These are phyloP conservation scores for Trachelus tabidus DNA, from an alignment of 2,888 invertebrate genomes.

Conservation along the genomic window DNA sequence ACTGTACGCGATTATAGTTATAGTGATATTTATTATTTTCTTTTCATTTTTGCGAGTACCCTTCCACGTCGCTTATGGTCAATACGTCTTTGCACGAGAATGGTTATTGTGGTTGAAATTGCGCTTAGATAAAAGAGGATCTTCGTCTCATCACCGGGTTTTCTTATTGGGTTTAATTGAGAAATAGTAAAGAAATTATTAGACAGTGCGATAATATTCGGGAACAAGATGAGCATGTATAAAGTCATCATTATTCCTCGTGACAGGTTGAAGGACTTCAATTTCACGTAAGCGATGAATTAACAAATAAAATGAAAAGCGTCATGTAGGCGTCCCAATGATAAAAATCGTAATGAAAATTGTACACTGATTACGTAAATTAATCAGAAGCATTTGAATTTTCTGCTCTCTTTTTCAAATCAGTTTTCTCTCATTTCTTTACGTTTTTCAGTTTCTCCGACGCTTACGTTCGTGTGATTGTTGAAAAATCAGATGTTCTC, in stretches of 20 bases:
- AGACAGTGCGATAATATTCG: constrained; percentile 12
- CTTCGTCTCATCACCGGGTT: neutral
- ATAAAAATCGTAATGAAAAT: neutral
- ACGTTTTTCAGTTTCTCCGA: constrained; percentile 73
- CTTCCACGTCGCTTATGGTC: neutral
- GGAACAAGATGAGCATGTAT: constrained; percentile 45
- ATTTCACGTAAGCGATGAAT: constrained; percentile 46
- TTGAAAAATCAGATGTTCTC: constrained; percentile 77
- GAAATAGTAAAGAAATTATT: neutral
- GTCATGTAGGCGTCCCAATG: neutral
- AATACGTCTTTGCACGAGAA: constrained; percentile 1
- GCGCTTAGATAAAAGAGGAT: neutral
- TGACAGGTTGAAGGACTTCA: constrained; percentile 42
- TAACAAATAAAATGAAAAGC: constrained; percentile 2
- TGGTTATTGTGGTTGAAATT: neutral
- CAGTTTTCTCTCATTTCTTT: neutral
- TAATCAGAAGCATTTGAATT: constrained; percentile 1
- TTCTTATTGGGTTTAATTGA: neutral
- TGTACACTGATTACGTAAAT: constrained; percentile 13
- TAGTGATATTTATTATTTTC: neutral
- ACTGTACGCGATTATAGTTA: neutral
- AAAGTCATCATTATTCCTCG: constrained; percentile 51
- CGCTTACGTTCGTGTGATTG: constrained; percentile 81
- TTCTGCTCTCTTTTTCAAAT: neutral
- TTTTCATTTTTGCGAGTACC: neutral